Base-by-base conservation (phyloP, 2,797 vertebrate species). In the Pitangus sulphuratus region DNA sequence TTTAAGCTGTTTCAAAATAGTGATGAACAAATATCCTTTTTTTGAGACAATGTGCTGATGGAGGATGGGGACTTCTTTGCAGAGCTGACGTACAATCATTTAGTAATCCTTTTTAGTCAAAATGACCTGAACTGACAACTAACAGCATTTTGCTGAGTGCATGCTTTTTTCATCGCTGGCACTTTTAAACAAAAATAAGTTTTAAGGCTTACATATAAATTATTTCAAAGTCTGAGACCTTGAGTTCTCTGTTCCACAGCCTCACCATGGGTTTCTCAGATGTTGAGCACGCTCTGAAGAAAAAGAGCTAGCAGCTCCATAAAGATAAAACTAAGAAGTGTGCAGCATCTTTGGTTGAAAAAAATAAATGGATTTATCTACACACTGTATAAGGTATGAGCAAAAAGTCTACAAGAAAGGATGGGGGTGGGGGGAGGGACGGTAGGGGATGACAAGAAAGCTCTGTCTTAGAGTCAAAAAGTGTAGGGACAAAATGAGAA, bases 121-220 rank as follows among this genome's bases (percentile, higher is more conserved):
- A 89, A 84, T 40, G 4, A 93, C 57, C 48, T 64, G 61, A 85
- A 77, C 6, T 66, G 24, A 71, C 44, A 60, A 44, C 44, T 70
- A 87, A 48, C 7, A 69, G 57, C 33, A 53, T 84, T 92, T 90
- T 84, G 44, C 56, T 45, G 64, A 85, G 18, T 54, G 16, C 16
- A 35, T n/a, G 9, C 2, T 26, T 81, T 85, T 81, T 71, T 51
- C 31, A 77, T 62, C 44, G 7, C 42, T 68, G 79, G 22, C 64
- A 90, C 15, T 77, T 91, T 31, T n/a, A 80, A 93, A 89, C 39
- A 82, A 84, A 89, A 82, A 8, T 33, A 80, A 31, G 37, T 85
- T 17, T 39, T 77, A 37, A 61, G 28, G 30, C 35, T 81, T 75
- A 50, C 24, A 45, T 8, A 48, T 0, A 19, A 12, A 40, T 50